Base-by-base conservation (phyloP, 1,140 invertebrate species). In the Ectropis grisescens region DNA sequence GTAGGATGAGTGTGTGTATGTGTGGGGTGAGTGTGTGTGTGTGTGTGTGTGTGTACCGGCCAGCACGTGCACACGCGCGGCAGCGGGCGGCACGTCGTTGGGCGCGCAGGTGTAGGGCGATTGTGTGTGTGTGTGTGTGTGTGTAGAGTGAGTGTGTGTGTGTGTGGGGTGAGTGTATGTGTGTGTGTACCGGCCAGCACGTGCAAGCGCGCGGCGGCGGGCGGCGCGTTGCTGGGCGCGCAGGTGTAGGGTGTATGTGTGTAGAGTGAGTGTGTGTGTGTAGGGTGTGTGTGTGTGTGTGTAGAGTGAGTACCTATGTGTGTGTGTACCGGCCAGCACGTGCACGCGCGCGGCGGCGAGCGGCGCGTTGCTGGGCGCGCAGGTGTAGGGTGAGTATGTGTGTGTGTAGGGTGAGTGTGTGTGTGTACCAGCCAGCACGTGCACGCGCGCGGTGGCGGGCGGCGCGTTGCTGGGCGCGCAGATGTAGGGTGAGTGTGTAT, bases 141-240 rank as follows among this genome's bases (percentile, higher is more conserved):
- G n/a, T n/a, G n/a, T n/a, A n/a, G n/a, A n/a, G n/a, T n/a, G n/a
- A n/a, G n/a, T n/a, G n/a, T n/a, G n/a, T n/a, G n/a, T n/a, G n/a
- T n/a, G n/a, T n/a, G n/a, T n/a, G n/a, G n/a, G n/a, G n/a, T n/a
- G n/a, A n/a, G n/a, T n/a, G n/a, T n/a, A n/a, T n/a, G n/a, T n/a
- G n/a, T n/a, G n/a, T n/a, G n/a, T n/a, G n/a, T 85, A 94, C 93
- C 92, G 76, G 93, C 91, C 37, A 94, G 83, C 47, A 95, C 91
- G 61, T 93, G 91, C 29, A 95, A 91, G 45, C 90, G 85, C 12
- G 92, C 89, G 37, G 85, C 86, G 29, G 88, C 87, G 1, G 90
- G 83, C 42, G 91, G 90, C 25, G 91, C 91, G 68, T 94, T 94
- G 50, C 90, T 92, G 10, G 93, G 92, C 12, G 88, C 84, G 72